Evolutionary conservation across 2,113 vertebrate genomes (phyloP), one percentile per base, ranked within the genome.

Genomic region (Cavia aperea): DNA sequence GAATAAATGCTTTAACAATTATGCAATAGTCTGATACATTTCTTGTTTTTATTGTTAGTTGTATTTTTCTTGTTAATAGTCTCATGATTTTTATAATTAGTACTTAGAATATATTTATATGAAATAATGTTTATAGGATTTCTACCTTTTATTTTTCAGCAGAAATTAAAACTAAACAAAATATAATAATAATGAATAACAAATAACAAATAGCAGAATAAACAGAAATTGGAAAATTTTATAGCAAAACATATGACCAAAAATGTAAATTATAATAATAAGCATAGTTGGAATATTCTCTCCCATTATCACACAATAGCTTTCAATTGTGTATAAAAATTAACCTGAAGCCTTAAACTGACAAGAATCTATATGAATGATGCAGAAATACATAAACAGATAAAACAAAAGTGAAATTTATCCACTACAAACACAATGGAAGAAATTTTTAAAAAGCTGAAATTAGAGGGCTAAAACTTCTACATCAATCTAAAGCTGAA

Each of bases 121-220:
- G 18, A 60, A n/a, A 82, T 87, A 77, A 88, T 56, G 79, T 19
- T 62, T 78, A 14, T 5, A n/a, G 14, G 43, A 85, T 36, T 75
- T 90, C 36, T 51, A 63, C 2, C 36, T 93, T 96, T 91, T 56
- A 91, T 26, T 88, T 94, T 86, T 93, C 13, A 49, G 9, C 70
- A 86, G 49, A 92, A 85, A 84, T 78, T 66, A 86, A 94, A 94
- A 89, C 29, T 83, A 92, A 95, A 58, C 18, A 51, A 91, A 51
- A 33, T 29, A 86, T 7, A 33, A 54, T 51, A 51, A 51, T 54
- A 56, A 7, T 92, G 8, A 5, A 54, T 66, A 60, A 78, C 43
- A 94, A 78, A 81, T 6, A 65, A 81, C 8, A 65, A 81, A 84
- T 14, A 66, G 63, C 3, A 89, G 89, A 93, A 58, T 75, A n/a